Conservation (phyloP, 2,113 vertebrate genomes). For the Xiphorhynchus elegans region DNA sequence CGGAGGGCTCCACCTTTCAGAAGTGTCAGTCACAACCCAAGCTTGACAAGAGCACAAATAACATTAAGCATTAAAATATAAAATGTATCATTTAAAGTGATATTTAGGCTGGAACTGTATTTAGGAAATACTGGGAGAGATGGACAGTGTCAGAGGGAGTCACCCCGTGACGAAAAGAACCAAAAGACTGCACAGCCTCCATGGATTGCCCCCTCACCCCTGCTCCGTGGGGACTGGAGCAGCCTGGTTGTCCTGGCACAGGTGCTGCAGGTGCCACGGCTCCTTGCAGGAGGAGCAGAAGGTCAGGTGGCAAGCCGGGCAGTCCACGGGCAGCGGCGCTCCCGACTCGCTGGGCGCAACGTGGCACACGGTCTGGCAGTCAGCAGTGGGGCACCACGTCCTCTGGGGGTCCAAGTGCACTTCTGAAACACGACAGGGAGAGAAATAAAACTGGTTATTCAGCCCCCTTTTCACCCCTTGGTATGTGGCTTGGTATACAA, state of each 20-base stretch:
- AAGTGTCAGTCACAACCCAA: background rate
- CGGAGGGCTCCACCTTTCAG: background rate
- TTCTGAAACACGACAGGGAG: constrained; percentile 66
- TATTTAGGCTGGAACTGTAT: background rate
- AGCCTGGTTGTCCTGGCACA: constrained; percentile 79
- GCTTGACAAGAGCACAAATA: background rate
- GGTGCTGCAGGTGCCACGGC: constrained; percentile 77
- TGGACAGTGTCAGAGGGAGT: background rate
- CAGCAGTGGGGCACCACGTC: constrained; percentile 88
- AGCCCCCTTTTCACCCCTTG: background rate
- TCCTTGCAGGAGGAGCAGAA: constrained; percentile 92
- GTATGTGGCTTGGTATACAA: background rate
- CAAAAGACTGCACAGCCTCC: rapidly evolving
- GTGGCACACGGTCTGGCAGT: constrained; percentile 89
- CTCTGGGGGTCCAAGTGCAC: constrained; percentile 91
- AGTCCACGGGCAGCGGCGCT: constrained; percentile 77
- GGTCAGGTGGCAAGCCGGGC: constrained; percentile 76
- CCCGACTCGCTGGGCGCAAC: constrained; percentile 69
- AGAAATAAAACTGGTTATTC: background rate
- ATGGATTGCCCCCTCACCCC: constrained; percentile 76
- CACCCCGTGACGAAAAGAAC: background rate
- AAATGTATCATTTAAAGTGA: background rate
- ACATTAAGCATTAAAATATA: background rate
- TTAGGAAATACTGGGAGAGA: background rate
- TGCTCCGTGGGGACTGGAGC: constrained; percentile 69